A percentile compares a stretch with the other conserved stretches of the same genome.
Conservation (phyloP, 2,113 vertebrate species). For the Takifugu bimaculatus region DNA sequence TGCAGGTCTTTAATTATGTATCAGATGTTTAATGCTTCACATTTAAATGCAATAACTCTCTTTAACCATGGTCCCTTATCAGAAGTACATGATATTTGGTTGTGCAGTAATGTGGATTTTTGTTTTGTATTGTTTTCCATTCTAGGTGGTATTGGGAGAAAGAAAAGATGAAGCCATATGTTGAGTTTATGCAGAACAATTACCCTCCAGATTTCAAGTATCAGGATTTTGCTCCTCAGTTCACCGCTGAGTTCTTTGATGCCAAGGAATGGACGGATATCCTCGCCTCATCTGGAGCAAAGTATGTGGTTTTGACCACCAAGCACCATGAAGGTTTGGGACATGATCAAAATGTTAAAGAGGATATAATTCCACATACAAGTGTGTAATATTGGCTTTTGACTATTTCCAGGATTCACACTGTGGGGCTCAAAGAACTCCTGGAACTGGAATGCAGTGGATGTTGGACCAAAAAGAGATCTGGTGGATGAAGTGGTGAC, state of each 20-base stretch:
- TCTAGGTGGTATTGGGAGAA: conserved; percentile 90
- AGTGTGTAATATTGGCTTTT: not conserved
- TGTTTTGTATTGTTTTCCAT: conserved; percentile 1
- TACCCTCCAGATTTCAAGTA: conserved; percentile 88
- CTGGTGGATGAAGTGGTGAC: conserved; percentile 81
- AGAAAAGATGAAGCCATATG: conserved; percentile 72
- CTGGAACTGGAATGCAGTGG: conserved; percentile 95
- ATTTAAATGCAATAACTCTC: too few species aligned
- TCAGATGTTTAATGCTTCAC: too few species aligned
- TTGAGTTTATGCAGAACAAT: conserved; percentile 88
- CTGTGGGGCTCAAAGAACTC: conserved; percentile 92
- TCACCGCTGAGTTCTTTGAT: conserved; percentile 89
- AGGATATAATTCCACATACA: not conserved
- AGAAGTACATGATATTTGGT: too few species aligned
- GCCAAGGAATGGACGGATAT: conserved; percentile 84
- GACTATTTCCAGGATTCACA: conserved; percentile 81
- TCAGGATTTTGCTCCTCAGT: conserved; percentile 85
- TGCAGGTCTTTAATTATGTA: too few species aligned
- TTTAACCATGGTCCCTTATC: too few species aligned
- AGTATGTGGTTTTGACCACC: conserved; percentile 93
- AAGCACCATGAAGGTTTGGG: conserved; percentile 94
- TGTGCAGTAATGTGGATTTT: too few species aligned
- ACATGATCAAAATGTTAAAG: not conserved
- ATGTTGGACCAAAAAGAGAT: conserved; percentile 84
- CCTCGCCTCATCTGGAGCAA: conserved; percentile 87